Evolutionary conservation across 2,113 vertebrate genomes (phyloP).

Genomic region (Pterophyllum scalare): DNA sequence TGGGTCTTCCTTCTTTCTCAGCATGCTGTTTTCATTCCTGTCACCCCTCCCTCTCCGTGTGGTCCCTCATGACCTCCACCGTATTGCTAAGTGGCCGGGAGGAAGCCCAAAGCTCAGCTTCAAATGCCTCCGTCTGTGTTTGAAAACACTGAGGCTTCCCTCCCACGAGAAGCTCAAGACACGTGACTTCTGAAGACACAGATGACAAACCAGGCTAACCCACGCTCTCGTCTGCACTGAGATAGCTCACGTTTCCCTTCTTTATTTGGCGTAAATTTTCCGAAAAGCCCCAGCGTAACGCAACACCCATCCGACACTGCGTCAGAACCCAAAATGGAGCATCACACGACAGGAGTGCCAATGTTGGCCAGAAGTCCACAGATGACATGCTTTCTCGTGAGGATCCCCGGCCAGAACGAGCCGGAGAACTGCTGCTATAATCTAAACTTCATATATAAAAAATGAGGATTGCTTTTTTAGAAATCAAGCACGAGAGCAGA

Average conservation of each 20-base stretch:
- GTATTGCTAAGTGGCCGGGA: conserved; percentile 54
- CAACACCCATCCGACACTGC: neutral
- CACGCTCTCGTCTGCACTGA: neutral
- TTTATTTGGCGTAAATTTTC: neutral
- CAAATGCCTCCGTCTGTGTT: conserved; percentile 26
- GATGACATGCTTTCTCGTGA: conserved; percentile 28
- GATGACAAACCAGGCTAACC: neutral
- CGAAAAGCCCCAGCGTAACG: conserved; percentile 13
- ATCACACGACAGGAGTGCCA: conserved; percentile 14
- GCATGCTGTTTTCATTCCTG: conserved; percentile 21
- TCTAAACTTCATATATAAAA: conserved; percentile 57
- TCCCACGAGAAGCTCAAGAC: conserved; percentile 23
- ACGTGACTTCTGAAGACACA: neutral
- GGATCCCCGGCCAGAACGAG: conserved; percentile 20
- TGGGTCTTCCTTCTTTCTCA: neutral
- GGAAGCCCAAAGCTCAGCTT: conserved; percentile 50
- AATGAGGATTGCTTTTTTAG: conserved; percentile 47
- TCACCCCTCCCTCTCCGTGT: conserved; percentile 15
- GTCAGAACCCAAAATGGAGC: conserved; percentile 34
- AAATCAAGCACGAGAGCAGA: conserved; percentile 25
- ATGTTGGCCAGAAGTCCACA: neutral
- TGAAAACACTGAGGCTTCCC: conserved; percentile 28
- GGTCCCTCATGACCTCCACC: conserved; percentile 67
- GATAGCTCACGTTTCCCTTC: neutral
- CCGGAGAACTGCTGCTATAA: conserved; percentile 32